Evolutionary conservation across 92 coral and sea anemone genomes (phyloP), one percentile per base, ranked within the genome.

Genomic region (Nematostella vectensis): DNA sequence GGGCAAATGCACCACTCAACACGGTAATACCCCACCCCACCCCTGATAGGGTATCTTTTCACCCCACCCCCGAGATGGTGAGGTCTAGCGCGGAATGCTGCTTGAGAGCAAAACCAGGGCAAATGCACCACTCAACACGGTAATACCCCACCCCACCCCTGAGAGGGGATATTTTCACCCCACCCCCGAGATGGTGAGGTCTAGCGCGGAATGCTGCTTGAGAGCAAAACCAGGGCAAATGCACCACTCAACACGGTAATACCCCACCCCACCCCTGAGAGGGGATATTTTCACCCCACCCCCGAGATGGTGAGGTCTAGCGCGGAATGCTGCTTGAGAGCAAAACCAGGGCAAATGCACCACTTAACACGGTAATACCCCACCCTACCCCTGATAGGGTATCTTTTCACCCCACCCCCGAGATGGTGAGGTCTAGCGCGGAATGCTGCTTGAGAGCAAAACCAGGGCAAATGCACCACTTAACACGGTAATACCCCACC

Each of bases 251-350:
- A 45, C 51, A 45, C 9, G 51, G 51, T 45, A 45, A 45, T 19
- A 6, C 40, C 40, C 40, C 40, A 6, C 40, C 40, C 40, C 40
- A 6, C 40, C 40, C 6, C 40, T 6, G 76, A 66, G 12, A 56
- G 22, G 17, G 73, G 83, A 49, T 59, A 52, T 39, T 61, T 64
- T 18, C 62, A 70, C 11, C 94, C 96, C 0, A 59, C 83, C 2
- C 47, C 70, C 0, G 70, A 76, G 58, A 69, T 89, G 83, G 94
- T 89, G 10, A 78, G 52, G 30, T 47, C 76, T 27, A 78, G 83
- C 3, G 96, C 96, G 12, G 86, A 76, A 42, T 89, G 96, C 50
- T 89, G 96, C 50, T 50, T 89, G 62, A 71, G 96, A 40, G 48
- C 71, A 40, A 37, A 43, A 24, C 69, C 71, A 25, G 33, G 29